These are phyloP conservation scores for Crotophaga sulcirostris DNA, from an alignment of 2,113 vertebrate genomes.

Conservation along the genomic window DNA sequence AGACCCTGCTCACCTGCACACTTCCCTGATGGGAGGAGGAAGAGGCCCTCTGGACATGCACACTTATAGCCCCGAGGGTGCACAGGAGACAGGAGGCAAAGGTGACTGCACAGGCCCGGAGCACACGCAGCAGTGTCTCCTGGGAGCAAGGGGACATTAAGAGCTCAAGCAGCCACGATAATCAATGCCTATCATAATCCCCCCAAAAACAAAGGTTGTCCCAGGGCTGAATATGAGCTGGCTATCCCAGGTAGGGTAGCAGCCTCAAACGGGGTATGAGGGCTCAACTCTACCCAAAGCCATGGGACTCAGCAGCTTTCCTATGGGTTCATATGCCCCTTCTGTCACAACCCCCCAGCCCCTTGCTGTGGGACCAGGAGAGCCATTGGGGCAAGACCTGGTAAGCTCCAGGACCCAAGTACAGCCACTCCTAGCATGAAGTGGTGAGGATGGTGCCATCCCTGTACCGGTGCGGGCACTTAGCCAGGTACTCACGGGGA, in stretches of 20 bases:
- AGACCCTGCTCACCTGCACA: slow-evolving; percentile 80
- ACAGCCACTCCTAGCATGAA: not conserved
- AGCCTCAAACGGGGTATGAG: not conserved
- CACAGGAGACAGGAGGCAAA: slow-evolving; percentile 84
- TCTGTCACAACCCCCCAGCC: not conserved
- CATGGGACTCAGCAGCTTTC: not conserved
- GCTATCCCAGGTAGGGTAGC: not conserved
- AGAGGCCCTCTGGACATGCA: slow-evolving; percentile 79
- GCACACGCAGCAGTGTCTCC: slow-evolving; percentile 72
- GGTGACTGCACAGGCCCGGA: slow-evolving; percentile 74
- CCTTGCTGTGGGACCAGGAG: fast-evolving
- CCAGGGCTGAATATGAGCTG: not conserved
- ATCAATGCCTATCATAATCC: not conserved
- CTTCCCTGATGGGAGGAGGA: slow-evolving; percentile 77
- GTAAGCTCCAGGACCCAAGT: not conserved
- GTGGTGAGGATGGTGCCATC: not conserved
- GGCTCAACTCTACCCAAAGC: not conserved
- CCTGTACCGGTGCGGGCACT: fast-evolving
- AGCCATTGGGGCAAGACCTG: not conserved
- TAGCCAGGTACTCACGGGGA: slow-evolving; percentile 59
- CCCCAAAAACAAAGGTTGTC: not conserved
- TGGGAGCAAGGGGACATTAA: not conserved
- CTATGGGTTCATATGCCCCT: fast-evolving
- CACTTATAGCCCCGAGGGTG: slow-evolving; percentile 81
- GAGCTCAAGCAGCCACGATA: not conserved